Evolutionary conservation across 2,888 invertebrate genomes (phyloP), one percentile per base, ranked within the genome.

Genomic region (Campopleginae sp.): DNA sequence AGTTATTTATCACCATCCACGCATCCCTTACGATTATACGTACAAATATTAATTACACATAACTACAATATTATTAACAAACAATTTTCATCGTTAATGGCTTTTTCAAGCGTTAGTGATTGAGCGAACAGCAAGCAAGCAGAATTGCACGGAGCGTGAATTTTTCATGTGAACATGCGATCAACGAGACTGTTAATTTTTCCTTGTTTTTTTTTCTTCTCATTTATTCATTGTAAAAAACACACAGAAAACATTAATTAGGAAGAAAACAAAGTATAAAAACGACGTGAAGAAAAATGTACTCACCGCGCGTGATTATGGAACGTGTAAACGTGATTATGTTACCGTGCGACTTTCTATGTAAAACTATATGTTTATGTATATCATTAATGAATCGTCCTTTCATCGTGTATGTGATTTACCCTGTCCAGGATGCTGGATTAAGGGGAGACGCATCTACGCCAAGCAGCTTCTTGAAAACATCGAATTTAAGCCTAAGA

Each of bases 231-330:
- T 27, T 58, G 4, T 27, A 27, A 27, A 58, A 14, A n/a, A 58
- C 44, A 71, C 19, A 78, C 27, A 27, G 54, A 27, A 31, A 58
- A 70, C 38, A 38, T 61, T 38, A 58, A 8, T 27, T 14, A 38
- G 70, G 54, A 68, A 71, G 63, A 44, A 38, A 48, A 58, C 10
- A 33, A 51, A 66, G 42, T 23, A 74, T 33, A 51, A 75, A 58
- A 51, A 74, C 63, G 82, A 78, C 79, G 74, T 90, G 87, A 88
- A 89, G 23, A 91, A 92, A 91, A 91, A 90, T 91, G 89, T 93
- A 93, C 93, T 93, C 93, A 93, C 93, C 93, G 88, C 85, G 87
- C 82, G 82, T 74, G 65, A 80, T 78, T 76, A 89, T 81, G 87
- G 89, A 89, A 86, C 88, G 89, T 89, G 90, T 89, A 89, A 91